phyloP scores from a whole-genome alignment of 2,888 invertebrate genomes.

The Octodonta nipae region DNA sequence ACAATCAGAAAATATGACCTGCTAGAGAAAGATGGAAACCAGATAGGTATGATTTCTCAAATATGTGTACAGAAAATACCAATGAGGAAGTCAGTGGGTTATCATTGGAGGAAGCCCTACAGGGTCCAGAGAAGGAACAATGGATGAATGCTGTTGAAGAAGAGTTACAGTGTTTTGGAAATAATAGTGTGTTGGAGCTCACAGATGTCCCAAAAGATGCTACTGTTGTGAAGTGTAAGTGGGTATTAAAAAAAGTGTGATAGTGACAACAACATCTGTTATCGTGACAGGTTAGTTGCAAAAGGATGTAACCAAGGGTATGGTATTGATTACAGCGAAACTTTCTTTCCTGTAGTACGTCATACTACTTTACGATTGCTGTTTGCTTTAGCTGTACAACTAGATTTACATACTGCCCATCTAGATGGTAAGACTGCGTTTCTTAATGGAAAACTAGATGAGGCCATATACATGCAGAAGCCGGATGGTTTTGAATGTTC shows the following conservation, averaged over 20 bases:
- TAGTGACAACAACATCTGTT: background rate
- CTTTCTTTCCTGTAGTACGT: background rate
- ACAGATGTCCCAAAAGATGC: slow-evolving; percentile 4
- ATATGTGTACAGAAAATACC: too few species aligned
- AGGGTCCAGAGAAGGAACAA: slow-evolving; percentile 1
- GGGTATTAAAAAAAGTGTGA: slow-evolving; percentile 5
- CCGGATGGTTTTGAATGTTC: background rate
- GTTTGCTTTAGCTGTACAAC: slow-evolving; percentile 12
- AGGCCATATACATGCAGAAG: background rate
- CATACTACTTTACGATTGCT: slow-evolving; percentile 10
- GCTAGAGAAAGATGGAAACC: too few species aligned
- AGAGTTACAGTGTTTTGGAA: slow-evolving; percentile 4
- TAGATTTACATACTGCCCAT: slow-evolving; percentile 11
- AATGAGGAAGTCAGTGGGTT: too few species aligned
- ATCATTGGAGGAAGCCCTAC: too few species aligned
- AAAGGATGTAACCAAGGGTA: background rate
- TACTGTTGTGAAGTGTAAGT: slow-evolving; percentile 5
- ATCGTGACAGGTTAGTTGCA: background rate
- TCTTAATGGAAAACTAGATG: slow-evolving; percentile 15
- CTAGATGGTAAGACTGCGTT: slow-evolving; percentile 20
- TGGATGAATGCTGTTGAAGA: slow-evolving; percentile 3
- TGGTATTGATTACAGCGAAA: background rate
- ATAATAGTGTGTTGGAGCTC: slow-evolving; percentile 5
- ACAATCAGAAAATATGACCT: too few species aligned
- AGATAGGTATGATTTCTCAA: too few species aligned